phyloP scores from a whole-genome alignment of 2,797 vertebrate species.

The Chrysolophus pictus region DNA sequence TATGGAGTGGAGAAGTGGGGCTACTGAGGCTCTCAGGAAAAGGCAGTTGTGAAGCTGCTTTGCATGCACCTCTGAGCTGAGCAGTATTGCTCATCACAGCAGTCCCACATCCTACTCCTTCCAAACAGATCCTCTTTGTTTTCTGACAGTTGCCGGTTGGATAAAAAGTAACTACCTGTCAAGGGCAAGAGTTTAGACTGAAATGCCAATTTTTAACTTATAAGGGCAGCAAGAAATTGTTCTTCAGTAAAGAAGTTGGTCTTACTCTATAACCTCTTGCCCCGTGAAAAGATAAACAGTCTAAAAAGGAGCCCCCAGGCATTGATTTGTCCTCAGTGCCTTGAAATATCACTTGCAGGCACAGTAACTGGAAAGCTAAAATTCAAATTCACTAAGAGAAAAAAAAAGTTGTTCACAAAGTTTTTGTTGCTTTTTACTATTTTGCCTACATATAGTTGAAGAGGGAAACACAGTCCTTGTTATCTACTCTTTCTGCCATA shows the following conservation, averaged over 20 bases:
- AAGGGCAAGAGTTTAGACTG: background rate
- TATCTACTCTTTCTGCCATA: background rate
- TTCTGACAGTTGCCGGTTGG: background rate
- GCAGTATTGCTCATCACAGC: background rate
- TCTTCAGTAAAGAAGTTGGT: background rate
- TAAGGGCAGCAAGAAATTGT: background rate
- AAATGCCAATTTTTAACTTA: slow-evolving; percentile 22
- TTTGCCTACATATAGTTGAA: background rate
- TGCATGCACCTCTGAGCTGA: background rate
- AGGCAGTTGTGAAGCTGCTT: background rate
- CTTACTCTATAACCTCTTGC: background rate
- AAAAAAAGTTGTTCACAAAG: background rate
- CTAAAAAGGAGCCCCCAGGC: background rate
- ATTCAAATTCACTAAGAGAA: background rate
- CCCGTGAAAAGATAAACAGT: background rate
- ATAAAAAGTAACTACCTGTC: background rate
- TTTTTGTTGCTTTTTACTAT: background rate
- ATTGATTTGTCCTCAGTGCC: background rate
- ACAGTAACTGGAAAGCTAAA: background rate
- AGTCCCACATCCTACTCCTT: background rate
- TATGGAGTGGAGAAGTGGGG: background rate
- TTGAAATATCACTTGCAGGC: background rate
- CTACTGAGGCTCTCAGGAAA: background rate
- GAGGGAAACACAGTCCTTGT: background rate
- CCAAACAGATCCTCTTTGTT: background rate